Percentiles rank a stretch among this genome's conserved stretches.
These are phyloP conservation scores for Phenacoccus solenopsis DNA, from an alignment of 1,140 invertebrate species.

Conservation along the genomic window DNA sequence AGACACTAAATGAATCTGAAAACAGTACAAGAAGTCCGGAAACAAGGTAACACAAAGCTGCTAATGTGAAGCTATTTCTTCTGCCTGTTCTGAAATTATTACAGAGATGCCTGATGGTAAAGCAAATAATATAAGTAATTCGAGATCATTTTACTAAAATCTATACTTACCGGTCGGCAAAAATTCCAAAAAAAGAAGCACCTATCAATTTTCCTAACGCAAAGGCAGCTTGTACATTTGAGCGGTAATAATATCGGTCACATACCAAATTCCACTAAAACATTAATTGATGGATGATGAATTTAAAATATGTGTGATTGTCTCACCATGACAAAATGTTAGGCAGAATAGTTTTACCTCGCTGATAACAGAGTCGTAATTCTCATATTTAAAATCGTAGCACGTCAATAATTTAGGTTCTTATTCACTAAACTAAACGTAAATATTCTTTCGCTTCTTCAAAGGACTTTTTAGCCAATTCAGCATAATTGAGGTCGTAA, in stretches of 20 bases:
- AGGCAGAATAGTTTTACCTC: no score
- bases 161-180: slow-evolving; percentile 37
- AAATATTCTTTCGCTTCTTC: not conserved
- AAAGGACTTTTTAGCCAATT: not conserved
- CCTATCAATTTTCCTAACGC: slow-evolving; percentile 43
- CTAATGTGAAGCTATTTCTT: slow-evolving; percentile 37
- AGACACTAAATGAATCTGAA: slow-evolving; percentile 39
- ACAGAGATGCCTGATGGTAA: no score
- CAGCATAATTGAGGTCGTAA: slow-evolving; percentile 4
- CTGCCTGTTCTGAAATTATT: slow-evolving; percentile 36
- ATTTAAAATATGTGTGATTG: no score
- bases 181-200: slow-evolving; percentile 39
- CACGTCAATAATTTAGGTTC: not conserved
- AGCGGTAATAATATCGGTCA: slow-evolving; percentile 34
- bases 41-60: slow-evolving; percentile 37
- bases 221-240: slow-evolving; percentile 39
- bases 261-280: slow-evolving; percentile 43
- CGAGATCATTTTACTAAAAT: no score
- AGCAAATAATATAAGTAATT: no score
- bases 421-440: no score
- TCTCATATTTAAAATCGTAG: not conserved
- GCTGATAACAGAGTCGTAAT: not conserved
- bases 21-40: slow-evolving; percentile 39
- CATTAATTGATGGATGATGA: no score
- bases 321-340: no score